Percentiles rank a stretch among this genome's conserved stretches.
These are phyloP conservation scores for Epinotia brunnichana DNA, from an alignment of 2,888 invertebrate genomes.

Conservation along the genomic window DNA sequence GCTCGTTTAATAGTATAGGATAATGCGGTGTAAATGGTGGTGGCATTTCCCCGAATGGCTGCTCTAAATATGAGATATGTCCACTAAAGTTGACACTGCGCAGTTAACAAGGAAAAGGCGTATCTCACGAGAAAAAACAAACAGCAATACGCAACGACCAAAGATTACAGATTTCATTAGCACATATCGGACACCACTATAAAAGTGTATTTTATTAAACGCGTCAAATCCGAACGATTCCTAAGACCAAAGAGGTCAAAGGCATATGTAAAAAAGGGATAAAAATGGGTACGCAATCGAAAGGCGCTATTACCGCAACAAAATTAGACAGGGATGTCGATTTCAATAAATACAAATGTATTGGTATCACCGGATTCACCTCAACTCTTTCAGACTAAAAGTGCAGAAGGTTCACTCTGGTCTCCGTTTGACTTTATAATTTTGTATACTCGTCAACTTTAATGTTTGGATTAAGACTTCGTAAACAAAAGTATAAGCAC, in stretches of 20 bases:
- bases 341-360: constrained; percentile 13
- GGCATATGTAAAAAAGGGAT: constrained; percentile 26
- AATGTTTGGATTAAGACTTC: no score
- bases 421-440: neutral
- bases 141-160: constrained; percentile 9
- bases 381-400: neutral
- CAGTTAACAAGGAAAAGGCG: neutral
- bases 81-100: neutral
- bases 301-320: constrained; percentile 31
- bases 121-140: neutral
- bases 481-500: no score
- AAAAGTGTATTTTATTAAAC: constrained; percentile 31
- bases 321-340: constrained; percentile 34
- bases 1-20: no score
- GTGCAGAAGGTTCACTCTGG: constrained; percentile 3
- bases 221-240: constrained; percentile 32
- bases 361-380: neutral
- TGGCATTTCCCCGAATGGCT: no score
- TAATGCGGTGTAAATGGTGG: no score
- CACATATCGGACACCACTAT: constrained; percentile 28
- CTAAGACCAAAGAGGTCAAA: constrained; percentile 39
- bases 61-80: no score
- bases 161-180: constrained; percentile 35
- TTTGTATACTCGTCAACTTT: no score
- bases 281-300: constrained; percentile 15